Base-by-base conservation (phyloP, 1,140 invertebrate genomes). In the Leguminivora glycinivorella region DNA sequence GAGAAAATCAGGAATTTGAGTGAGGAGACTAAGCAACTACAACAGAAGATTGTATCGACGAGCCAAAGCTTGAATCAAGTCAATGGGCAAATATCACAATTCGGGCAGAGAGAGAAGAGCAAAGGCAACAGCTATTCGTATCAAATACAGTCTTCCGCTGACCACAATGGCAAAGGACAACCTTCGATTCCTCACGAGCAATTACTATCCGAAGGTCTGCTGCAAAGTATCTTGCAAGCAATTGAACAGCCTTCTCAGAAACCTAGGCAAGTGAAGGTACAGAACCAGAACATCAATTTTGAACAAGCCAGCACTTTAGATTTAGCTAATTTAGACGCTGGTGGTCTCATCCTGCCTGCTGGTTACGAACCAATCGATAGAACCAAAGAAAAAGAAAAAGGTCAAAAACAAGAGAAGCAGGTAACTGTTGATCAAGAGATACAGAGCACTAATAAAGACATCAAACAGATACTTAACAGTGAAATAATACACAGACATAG, bases 141-240 rank as follows among this genome's bases (percentile, higher is more conserved):
- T 7, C 95, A 96, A 85, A 96, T 96, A 63, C 95, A 96, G 75
- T 88, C 94, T 2, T 92, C 94, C 0, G 90, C 93, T 38, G 85
- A 79, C 24, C 80, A 71, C n/a, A 92, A 90, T 19, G 93, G 92
- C 19, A 92, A 92, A 22, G 84, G 78, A 17, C 43, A 78, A 17
- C 92, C 81, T 4, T 79, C 85, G 0, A 90, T 94, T 31, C 92
- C 93, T 10, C 96, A 96, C 74, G 95, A 96, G 22, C 95, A 96
- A 78, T 93, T 97, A 1, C 81, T 97, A 9, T 96, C 95, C 0
- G 94, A 96, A 80, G 96, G 95, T 6, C 89, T 97, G 0, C 83
- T 97, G 4, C 95, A 96, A 80, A 95, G 96, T 58, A 96, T 97
- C 67, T 84, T 97, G 2, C 87, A 89, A 75, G 88, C 90, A 0